Evolutionary conservation across 1,140 invertebrate species (phyloP).

Genomic region (Sminthurinus signatus): DNA sequence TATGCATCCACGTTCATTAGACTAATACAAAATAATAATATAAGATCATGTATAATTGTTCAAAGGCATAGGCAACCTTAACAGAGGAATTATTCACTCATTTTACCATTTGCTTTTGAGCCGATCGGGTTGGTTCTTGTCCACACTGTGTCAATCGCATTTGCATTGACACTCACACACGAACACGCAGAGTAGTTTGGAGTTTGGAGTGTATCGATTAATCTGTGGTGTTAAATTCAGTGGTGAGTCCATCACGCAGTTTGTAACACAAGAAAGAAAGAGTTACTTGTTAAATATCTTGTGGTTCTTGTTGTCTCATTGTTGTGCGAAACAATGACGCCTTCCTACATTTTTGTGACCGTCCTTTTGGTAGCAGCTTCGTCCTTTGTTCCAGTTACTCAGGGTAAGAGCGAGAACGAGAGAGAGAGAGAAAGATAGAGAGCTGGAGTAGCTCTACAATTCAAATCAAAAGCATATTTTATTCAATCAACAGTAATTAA

Average conservation of each 20-base stretch:
- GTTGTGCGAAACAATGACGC: too few relatives aligned
- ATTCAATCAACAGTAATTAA: too few relatives aligned
- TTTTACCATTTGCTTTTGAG: constrained; percentile 11
- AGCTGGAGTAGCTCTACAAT: too few relatives aligned
- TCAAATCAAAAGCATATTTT: too few relatives aligned
- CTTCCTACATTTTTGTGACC: too few relatives aligned
- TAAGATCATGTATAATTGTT: too few relatives aligned
- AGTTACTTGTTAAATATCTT: background rate
- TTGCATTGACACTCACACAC: background rate
- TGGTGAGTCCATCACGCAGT: background rate
- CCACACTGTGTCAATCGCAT: background rate
- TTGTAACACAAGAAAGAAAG: background rate
- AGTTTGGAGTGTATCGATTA: background rate
- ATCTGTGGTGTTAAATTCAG: background rate
- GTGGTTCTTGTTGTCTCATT: too few relatives aligned
- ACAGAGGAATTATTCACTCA: constrained; percentile 1
- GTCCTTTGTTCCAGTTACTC: too few relatives aligned
- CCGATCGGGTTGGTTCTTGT: background rate
- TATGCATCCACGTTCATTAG: background rate
- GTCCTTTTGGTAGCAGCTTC: too few relatives aligned
- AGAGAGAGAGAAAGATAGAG: too few relatives aligned
- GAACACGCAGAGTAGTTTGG: background rate
- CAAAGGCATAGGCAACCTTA: constrained; percentile 8
- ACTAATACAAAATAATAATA: too few relatives aligned
- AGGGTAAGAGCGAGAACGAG: too few relatives aligned